Evolutionary conservation across 2,113 vertebrate species (phyloP).

Genomic region (Amblyopsis rosae): DNA sequence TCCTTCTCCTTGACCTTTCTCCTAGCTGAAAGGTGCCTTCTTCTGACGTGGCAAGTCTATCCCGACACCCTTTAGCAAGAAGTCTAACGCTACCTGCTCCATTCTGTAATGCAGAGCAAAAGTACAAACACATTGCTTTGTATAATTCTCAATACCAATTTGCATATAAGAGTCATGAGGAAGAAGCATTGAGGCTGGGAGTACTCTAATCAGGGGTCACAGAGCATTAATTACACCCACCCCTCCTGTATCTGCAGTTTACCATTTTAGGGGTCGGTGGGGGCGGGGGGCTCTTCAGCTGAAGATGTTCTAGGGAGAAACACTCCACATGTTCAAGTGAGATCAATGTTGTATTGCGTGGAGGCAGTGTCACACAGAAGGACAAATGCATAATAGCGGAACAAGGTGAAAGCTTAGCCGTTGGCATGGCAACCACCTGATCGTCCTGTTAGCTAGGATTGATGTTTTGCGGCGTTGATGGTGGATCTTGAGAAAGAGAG

Average conservation of each 20-base stretch:
- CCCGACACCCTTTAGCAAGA: too few species aligned
- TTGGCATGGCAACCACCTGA: conserved; percentile 64
- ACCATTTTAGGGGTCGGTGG: neutral
- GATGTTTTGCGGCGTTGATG: conserved; percentile 48
- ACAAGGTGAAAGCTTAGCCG: conserved; percentile 55
- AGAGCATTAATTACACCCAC: neutral
- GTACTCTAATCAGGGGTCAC: conserved; percentile 31
- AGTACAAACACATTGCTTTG: too few species aligned
- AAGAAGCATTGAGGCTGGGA: conserved; percentile 19
- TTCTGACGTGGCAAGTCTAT: too few species aligned
- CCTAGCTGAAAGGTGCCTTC: too few species aligned
- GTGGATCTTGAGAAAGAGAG: conserved; percentile 33
- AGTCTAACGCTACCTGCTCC: too few species aligned
- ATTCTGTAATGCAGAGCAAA: too few species aligned
- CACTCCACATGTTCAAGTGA: conserved; percentile 11
- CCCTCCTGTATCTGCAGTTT: too few species aligned
- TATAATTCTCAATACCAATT: too few species aligned
- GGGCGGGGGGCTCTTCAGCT: neutral
- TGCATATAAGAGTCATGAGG: neutral
- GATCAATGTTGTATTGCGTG: conserved; percentile 13
- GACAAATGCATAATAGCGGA: conserved; percentile 7
- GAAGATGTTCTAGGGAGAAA: conserved; percentile 24
- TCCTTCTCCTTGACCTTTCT: too few species aligned
- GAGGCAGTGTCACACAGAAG: conserved; percentile 33
- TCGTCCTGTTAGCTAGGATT: conserved; percentile 37